Conservation (phyloP, 1,140 invertebrate species). For the Sitobion miscanthi region DNA sequence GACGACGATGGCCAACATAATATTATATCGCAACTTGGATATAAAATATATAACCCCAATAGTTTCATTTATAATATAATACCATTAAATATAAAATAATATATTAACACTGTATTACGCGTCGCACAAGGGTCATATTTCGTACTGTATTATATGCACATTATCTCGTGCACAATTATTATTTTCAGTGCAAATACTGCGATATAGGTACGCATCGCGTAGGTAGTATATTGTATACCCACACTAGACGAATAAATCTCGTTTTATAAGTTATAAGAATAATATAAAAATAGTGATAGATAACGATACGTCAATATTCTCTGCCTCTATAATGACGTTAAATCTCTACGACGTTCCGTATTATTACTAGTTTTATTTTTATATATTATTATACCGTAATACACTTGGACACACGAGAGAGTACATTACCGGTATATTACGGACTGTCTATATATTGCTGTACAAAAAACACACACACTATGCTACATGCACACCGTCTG, state of each 20-base stretch:
- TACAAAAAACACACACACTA: neutral
- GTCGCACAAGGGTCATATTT: neutral
- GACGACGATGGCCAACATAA: neutral
- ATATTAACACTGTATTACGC: neutral
- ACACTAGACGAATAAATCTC: neutral
- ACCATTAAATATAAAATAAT: too few species aligned
- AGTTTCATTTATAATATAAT: neutral
- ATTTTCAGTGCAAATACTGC: too few species aligned
- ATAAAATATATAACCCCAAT: neutral
- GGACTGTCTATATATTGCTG: neutral
- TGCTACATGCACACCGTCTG: neutral
- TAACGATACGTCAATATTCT: neutral
- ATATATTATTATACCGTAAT: neutral
- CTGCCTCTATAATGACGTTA: neutral
- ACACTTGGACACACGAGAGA: neutral
- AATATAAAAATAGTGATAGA: neutral
- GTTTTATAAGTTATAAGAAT: neutral
- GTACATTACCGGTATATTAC: neutral
- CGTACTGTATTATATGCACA: neutral
- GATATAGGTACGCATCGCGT: too few species aligned
- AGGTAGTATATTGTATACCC: too few species aligned
- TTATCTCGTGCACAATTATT: neutral
- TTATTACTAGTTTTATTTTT: neutral
- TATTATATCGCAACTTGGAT: neutral
- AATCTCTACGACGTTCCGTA: neutral